Base-by-base conservation (phyloP, 2,113 vertebrate genomes). In the Chinchilla lanigera region DNA sequence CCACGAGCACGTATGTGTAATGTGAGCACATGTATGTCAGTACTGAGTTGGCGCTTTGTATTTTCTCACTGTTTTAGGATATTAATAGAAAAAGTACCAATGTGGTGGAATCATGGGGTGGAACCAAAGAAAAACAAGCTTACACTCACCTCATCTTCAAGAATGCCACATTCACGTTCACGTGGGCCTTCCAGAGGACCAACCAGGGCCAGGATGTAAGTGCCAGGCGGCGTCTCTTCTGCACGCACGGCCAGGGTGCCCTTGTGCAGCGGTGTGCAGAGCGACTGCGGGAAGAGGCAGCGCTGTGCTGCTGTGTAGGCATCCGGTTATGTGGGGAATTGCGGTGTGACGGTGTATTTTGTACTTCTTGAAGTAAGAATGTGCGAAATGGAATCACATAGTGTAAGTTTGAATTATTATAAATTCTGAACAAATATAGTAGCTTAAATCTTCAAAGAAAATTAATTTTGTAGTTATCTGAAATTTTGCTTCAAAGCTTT, bases 151-250 rank as follows among this genome's bases (percentile, higher is more conserved):
- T 99, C 67, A 99, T 99, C 98, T 99, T 99, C 75, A 99, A 99
- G 98, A 99, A 99, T 2, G 99, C 99, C 93, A 99, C 99, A 0
- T 99, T 99, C 78, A 99, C 99, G 0, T 99, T 99, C 98, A 99
- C 99, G 0, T 99, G 99, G 99, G 99, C 99, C 60, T 99, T 99
- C 97, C 99, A 99, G 98, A 99, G 99, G 97, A 99, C 99, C 54
- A 99, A 99, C 2, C 99, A 99, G 63, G 99, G 99, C 22, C 99
- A 99, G 96, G 99, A 99, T 95, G 99, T 99, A 98, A 99, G 99
- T 99, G 95, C 5, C 58, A 90, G 30, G 35, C n/a, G 38, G 63
- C 26, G 33, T 96, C 61, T 63, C 38, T 78, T 35, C 81, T 44
- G 11, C 7, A 63, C 47, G 73, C 22, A 30, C 17, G 33, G 58